Conservation (phyloP, 2,113 vertebrate species). For the Scortum barcoo region DNA sequence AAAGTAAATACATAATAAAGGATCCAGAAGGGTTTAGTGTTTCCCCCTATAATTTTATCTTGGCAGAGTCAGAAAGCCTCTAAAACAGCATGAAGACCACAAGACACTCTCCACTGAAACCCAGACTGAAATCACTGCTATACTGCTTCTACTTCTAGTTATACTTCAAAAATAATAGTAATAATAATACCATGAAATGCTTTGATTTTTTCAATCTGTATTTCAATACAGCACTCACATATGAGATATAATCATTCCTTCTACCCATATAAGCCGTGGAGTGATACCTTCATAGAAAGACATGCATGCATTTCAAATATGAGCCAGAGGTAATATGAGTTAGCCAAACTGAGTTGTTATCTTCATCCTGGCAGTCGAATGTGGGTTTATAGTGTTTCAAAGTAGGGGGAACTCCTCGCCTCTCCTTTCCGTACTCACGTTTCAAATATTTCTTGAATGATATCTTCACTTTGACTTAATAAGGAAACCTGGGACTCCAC, state of each 20-base stretch:
- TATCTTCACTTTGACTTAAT: background rate
- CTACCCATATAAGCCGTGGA: background rate
- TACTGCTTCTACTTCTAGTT: background rate
- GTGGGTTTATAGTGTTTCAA: background rate
- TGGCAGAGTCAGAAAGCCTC: constrained; percentile 35
- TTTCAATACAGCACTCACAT: background rate
- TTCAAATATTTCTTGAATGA: background rate
- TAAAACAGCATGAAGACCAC: constrained; percentile 35
- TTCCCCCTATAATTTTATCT: constrained; percentile 33
- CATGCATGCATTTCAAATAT: background rate
- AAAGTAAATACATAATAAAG: background rate
- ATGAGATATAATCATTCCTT: background rate
- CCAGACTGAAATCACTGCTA: background rate
- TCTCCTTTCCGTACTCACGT: background rate
- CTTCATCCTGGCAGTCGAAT: background rate
- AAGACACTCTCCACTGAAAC: constrained; percentile 24
- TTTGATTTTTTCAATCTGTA: background rate
- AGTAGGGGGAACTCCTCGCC: background rate
- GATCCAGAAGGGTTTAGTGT: constrained; percentile 19
- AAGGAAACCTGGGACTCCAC: background rate
- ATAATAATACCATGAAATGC: background rate
- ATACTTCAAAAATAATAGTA: background rate
- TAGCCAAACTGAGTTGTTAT: background rate
- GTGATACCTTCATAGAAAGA: background rate
- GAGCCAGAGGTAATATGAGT: background rate